These are phyloP conservation scores for Pterocles gutturalis DNA, from an alignment of 2,113 vertebrate species.

Conservation along the genomic window DNA sequence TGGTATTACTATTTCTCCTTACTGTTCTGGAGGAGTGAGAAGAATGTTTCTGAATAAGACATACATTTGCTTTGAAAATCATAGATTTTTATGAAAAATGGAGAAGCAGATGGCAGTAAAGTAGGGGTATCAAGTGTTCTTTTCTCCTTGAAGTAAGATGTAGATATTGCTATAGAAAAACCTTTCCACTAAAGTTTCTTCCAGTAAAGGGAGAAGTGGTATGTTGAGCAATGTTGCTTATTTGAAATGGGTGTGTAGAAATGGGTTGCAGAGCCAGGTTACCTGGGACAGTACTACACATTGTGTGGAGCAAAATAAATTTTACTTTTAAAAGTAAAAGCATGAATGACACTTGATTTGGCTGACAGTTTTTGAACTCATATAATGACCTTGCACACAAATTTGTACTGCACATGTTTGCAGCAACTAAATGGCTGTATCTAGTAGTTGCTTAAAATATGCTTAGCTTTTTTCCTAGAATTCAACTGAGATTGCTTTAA, in stretches of 20 bases:
- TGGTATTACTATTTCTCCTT: neutral
- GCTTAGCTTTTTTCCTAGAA: neutral
- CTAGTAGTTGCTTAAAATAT: neutral
- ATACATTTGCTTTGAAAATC: neutral
- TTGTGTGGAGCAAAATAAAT: neutral
- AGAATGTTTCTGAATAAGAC: neutral
- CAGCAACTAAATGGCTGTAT: neutral
- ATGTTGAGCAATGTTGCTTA: neutral
- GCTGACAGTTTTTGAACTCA: neutral
- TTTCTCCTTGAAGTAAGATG: neutral
- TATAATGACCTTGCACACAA: neutral
- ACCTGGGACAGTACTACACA: neutral
- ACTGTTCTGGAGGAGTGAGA: neutral
- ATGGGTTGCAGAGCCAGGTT: neutral
- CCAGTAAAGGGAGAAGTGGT: neutral
- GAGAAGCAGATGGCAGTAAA: slow-evolving; percentile 14
- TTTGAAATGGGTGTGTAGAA: neutral
- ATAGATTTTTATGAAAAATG: neutral
- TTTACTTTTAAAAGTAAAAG: neutral
- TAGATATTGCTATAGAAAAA: neutral
- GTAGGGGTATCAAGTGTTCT: neutral
- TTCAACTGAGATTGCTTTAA: neutral
- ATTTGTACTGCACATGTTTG: neutral
- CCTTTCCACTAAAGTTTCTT: neutral
- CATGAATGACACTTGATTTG: neutral